Percentiles rank a stretch among this genome's conserved stretches.
Conservation (phyloP, 64 coral and sea anemone genomes). For the Stichodactyla mertensii region DNA sequence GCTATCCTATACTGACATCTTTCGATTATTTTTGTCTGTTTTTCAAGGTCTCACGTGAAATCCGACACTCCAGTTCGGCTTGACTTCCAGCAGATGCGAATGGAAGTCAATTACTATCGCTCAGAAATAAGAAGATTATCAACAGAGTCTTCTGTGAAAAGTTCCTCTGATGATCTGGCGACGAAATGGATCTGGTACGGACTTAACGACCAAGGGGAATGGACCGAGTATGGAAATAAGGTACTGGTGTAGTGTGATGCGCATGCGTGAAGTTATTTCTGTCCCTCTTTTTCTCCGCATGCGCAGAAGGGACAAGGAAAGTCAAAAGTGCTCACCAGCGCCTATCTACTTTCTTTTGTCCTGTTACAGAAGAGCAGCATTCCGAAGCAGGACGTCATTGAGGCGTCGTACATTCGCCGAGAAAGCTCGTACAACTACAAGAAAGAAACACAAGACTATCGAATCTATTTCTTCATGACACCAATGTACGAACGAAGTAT, state of each 20-base stretch:
- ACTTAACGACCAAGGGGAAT: slow-evolving; percentile 50
- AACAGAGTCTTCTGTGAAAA: slow-evolving; percentile 56
- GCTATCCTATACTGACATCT: neutral
- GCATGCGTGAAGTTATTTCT: neutral
- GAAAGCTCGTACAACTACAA: slow-evolving; percentile 72
- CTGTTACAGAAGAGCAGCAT: neutral
- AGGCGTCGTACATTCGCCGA: slow-evolving; percentile 57
- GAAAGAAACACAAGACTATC: slow-evolving; percentile 44
- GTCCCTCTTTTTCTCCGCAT: neutral
- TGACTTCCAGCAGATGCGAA: slow-evolving; percentile 72
- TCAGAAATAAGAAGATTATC: slow-evolving; percentile 61
- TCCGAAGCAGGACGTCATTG: slow-evolving; percentile 64
- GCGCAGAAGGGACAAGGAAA: neutral
- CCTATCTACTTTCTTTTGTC: neutral
- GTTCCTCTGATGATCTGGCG: slow-evolving; percentile 22
- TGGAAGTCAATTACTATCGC: slow-evolving; percentile 57
- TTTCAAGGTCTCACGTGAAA: slow-evolving; percentile 11
- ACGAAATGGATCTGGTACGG: slow-evolving; percentile 80
- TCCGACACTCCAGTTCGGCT: slow-evolving; percentile 5
- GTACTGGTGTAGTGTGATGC: neutral
- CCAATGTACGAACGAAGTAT: slow-evolving; percentile 86
- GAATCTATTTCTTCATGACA: slow-evolving; percentile 74
- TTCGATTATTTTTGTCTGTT: neutral
- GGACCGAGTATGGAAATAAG: slow-evolving; percentile 53
- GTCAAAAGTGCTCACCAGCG: neutral